Conservation (phyloP, 2,888 invertebrate genomes). For the Boloria euphrosyne region DNA sequence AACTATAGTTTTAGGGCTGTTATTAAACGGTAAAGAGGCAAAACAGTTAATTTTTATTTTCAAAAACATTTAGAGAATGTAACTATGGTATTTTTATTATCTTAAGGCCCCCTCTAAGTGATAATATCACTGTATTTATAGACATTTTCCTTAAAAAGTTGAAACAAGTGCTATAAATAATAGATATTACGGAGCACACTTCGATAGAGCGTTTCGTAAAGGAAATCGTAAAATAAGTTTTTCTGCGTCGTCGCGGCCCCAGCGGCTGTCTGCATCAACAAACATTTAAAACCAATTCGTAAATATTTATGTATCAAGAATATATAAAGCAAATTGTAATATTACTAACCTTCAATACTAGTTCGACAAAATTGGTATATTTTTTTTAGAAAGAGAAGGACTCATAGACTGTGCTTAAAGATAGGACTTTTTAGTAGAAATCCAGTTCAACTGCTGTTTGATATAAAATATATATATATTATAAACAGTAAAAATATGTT, state of each 20-base stretch:
- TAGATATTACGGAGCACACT: slow-evolving; percentile 66
- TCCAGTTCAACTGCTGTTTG: too few species aligned
- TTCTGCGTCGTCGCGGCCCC: slow-evolving; percentile 62
- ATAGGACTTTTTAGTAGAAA: too few species aligned
- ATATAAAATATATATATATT: too few species aligned
- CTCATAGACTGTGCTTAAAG: too few species aligned
- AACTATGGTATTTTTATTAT: slow-evolving; percentile 18
- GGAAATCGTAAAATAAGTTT: slow-evolving; percentile 81
- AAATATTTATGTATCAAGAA: slow-evolving; percentile 14
- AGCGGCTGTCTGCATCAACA: slow-evolving; percentile 47
- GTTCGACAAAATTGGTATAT: too few species aligned
- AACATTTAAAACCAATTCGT: slow-evolving; percentile 34
- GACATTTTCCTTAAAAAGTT: slow-evolving; percentile 53
- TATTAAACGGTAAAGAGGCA: too few species aligned
- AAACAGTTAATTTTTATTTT: too few species aligned
- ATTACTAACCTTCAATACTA: too few species aligned
- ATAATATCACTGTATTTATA: slow-evolving; percentile 46
- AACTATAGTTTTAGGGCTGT: too few species aligned
- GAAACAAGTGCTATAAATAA: slow-evolving; percentile 72
- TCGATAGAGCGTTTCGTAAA: slow-evolving; percentile 62
- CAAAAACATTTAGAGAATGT: not conserved
- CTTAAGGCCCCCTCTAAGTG: slow-evolving; percentile 36
- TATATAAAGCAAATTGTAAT: slow-evolving; percentile 5
- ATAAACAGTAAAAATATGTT: too few species aligned
- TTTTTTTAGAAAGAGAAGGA: too few species aligned